Evolutionary conservation across 2,797 vertebrate genomes (phyloP).

Genomic region (Ptychobarbus kaznakovi): DNA sequence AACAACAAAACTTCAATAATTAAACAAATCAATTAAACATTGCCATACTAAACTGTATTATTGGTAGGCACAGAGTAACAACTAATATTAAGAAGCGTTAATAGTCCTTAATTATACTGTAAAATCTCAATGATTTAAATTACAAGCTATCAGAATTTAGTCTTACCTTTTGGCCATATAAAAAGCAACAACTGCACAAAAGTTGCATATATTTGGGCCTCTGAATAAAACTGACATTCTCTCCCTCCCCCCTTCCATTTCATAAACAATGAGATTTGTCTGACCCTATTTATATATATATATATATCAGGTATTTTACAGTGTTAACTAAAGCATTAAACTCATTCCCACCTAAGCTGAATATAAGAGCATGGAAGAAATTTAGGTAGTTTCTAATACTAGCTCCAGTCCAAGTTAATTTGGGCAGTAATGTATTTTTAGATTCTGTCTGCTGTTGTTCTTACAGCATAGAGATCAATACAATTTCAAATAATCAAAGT

Average conservation of each 20-base stretch:
- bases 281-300: neutral
- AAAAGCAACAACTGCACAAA: neutral
- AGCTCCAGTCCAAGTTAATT: neutral
- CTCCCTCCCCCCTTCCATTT: neutral
- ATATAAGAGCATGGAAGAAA: neutral
- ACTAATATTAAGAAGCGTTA: neutral
- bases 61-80: neutral
- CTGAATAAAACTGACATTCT: too few relatives aligned
- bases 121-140: neutral
- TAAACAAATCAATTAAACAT: neutral
- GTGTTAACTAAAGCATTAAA: neutral
- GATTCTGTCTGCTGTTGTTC: neutral
- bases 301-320: too few relatives aligned
- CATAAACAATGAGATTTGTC: neutral
- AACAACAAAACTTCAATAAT: neutral
- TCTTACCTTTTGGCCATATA: too few relatives aligned
- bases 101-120: neutral
- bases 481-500: neutral
- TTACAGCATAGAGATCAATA: constrained; percentile 12
- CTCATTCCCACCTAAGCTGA: neutral
- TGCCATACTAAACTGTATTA: neutral
- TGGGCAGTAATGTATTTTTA: neutral
- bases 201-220: neutral
- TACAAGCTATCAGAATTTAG: neutral
- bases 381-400: neutral